A percentile compares a stretch with the other conserved stretches of the same genome.
Conservation (phyloP, 2,113 vertebrate genomes). For the Peromyscus californicus region DNA sequence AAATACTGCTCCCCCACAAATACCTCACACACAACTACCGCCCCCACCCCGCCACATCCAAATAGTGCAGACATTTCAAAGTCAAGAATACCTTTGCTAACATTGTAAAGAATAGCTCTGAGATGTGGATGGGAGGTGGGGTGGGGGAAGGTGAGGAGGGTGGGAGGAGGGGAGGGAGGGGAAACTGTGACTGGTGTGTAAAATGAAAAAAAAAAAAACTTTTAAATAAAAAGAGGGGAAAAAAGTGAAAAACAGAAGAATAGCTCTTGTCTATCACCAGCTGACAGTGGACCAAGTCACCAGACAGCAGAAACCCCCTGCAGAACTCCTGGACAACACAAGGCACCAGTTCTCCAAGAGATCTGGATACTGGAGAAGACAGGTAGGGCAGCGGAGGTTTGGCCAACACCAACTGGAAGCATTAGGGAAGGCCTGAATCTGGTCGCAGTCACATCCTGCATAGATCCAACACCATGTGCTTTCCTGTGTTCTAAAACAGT, state of each 20-base stretch:
- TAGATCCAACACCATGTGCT: not conserved
- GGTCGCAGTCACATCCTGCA: not conserved
- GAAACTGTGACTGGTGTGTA: too few species aligned
- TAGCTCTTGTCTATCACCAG: not conserved
- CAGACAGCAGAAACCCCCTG: not conserved
- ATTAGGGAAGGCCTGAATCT: not conserved
- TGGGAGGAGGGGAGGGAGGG: too few species aligned
- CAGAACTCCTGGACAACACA: not conserved
- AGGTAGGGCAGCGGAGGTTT: not conserved
- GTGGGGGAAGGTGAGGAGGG: too few species aligned
- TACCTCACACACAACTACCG: not conserved
- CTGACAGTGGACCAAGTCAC: not conserved
- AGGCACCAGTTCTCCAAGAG: not conserved
- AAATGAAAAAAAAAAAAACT: too few species aligned
- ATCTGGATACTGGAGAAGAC: not conserved
- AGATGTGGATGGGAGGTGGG: too few species aligned
- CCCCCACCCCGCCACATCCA: too few species aligned
- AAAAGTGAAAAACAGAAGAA: not conserved
- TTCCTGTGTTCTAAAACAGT: not conserved
- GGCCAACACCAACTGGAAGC: not conserved
- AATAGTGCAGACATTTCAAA: not conserved
- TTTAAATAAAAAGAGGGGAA: too few species aligned
- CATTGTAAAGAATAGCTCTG: not conserved
- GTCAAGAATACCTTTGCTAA: not conserved
- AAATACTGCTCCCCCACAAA: not conserved